Base-by-base conservation (phyloP, 2,797 vertebrate species). In the Heliangelus exortis region DNA sequence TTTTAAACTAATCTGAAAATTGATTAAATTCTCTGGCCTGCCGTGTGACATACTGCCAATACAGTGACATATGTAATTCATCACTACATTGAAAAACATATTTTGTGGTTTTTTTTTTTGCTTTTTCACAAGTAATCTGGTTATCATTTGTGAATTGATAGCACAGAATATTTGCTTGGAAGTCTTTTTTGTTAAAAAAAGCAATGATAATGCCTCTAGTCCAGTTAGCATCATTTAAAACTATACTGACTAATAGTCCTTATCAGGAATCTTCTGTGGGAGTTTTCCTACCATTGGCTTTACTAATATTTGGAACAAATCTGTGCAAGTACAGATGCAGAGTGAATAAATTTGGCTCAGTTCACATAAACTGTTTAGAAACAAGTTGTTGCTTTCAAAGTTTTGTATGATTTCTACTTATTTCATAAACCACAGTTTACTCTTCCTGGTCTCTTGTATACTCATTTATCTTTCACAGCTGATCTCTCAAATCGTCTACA, bases 361-460 rank as follows among this genome's bases (percentile, higher is more conserved):
- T 62, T 77, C 13, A 87, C 3, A 77, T 85, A 90, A 95, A 95
- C 57, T 62, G 26, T 92, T 89, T 83, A 89, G 65, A 89, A 87
- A 80, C 1, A 55, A 75, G 26, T 4, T 39, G 34, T 54, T 84
- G 13, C 20, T 85, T 80, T 71, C 54, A 84, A 68, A 17, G 7
- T 6, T 50, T 54, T 79, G 17, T 67, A 28, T 53, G 79, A 17
- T 89, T 73, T 68, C 18, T 77, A 21, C 6, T 80, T 54, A 23
- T 36, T 94, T 78, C 34, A 75, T 72, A 91, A 78, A 78, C 1
- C 25, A 62, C 19, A 33, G 74, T 84, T 91, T 96, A 93, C 3
- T 18, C 13, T 89, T 79, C 28, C 34, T 57, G 11, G 10, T 17
- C 36, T 68, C 43, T 78, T 65, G 29, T 74, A 29, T 59, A 53